These are phyloP conservation scores for Amia ocellicauda DNA, from an alignment of 2,113 vertebrate genomes.

Conservation along the genomic window DNA sequence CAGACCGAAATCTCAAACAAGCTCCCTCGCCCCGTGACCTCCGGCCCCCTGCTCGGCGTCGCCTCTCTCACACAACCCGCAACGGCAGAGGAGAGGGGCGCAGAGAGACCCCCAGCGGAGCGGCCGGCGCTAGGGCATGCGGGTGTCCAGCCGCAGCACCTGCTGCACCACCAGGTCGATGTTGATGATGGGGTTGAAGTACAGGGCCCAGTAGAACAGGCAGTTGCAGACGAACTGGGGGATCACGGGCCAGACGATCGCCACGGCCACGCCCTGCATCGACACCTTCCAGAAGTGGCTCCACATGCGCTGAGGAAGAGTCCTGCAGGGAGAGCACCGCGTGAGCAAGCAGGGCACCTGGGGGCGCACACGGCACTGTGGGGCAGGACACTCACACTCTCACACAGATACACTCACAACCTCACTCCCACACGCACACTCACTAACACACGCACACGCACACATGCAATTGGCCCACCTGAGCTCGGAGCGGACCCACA, in stretches of 20 bases:
- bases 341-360: not conserved
- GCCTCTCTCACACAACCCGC: too few species aligned
- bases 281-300: constrained; percentile 85
- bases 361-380: not conserved
- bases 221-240: constrained; percentile 92
- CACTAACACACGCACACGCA: too few species aligned
- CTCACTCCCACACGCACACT: too few species aligned
- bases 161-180: constrained; percentile 88
- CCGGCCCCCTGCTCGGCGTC: too few species aligned
- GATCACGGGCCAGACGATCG: constrained; percentile 85
- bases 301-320: constrained; percentile 79
- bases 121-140: too few species aligned
- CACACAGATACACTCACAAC: not conserved
- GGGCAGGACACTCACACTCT: too few species aligned
- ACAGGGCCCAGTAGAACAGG: constrained; percentile 91
- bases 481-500: constrained; percentile 76
- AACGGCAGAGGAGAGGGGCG: too few species aligned
- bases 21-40: too few species aligned
- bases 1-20: not conserved
- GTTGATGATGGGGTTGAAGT: constrained; percentile 89
- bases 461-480: too few species aligned
- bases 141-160: constrained; percentile 76
- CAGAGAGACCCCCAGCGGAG: too few species aligned
- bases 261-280: constrained; percentile 79
- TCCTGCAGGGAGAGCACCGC: constrained; percentile 67